Evolutionary conservation across 2,797 vertebrate species (phyloP).

Genomic region (Miichthys miiuy): DNA sequence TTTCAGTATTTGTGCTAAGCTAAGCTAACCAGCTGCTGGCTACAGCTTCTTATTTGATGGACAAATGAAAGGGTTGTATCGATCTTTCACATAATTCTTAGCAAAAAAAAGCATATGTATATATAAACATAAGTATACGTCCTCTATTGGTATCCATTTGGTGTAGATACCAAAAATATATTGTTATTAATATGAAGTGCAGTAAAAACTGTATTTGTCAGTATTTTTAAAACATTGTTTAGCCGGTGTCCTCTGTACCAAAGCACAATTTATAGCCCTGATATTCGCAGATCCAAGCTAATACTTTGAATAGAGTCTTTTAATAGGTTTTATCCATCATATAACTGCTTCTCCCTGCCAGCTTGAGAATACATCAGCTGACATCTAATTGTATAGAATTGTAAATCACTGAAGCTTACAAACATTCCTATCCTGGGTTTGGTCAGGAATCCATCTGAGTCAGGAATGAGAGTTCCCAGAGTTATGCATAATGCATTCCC

Average conservation of each 20-base stretch:
- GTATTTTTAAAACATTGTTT: not conserved
- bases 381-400: not conserved
- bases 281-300: not conserved
- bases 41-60: too few relatives aligned
- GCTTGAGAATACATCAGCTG: not conserved
- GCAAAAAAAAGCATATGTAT: not conserved
- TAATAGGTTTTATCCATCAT: not conserved
- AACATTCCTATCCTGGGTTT: constrained; percentile 42
- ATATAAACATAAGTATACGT: not conserved
- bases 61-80: not conserved
- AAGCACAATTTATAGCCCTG: not conserved
- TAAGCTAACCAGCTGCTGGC: not conserved
- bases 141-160: not conserved
- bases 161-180: not conserved
- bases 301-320: not conserved
- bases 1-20: not conserved
- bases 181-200: not conserved
- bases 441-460: constrained; percentile 22
- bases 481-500: constrained; percentile 17
- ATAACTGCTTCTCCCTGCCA: not conserved
- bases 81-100: not conserved
- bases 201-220: not conserved
- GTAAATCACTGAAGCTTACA: constrained; percentile 21
- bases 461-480: constrained; percentile 27
- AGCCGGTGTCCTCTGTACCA: not conserved